Conservation (phyloP, 2,113 vertebrate species). For the Epinephelus lanceolatus region DNA sequence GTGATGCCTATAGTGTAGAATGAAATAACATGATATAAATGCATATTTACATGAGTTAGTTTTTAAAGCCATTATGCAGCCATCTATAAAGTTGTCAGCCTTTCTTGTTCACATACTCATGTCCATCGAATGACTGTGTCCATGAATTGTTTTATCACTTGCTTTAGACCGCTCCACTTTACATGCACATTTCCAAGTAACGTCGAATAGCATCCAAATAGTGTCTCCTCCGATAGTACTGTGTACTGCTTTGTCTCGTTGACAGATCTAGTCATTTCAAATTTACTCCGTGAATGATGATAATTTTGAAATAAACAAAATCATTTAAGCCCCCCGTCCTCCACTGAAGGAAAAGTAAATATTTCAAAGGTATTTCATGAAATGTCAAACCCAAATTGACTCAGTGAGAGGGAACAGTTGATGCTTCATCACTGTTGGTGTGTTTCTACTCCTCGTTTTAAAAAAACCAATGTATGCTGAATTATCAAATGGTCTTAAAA, state of each 20-base stretch:
- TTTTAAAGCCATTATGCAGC: constrained; percentile 78
- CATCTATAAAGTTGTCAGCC: constrained; percentile 67
- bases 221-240: constrained; percentile 63
- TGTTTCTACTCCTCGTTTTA: constrained; percentile 44
- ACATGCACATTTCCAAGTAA: constrained; percentile 60
- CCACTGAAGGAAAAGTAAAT: constrained; percentile 38
- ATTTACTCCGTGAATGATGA: constrained; percentile 48
- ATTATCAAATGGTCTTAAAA: background rate
- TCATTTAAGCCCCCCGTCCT: constrained; percentile 50
- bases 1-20: constrained; percentile 81
- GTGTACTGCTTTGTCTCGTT: constrained; percentile 70
- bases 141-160: constrained; percentile 62
- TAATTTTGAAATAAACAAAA: constrained; percentile 41
- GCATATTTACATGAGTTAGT: constrained; percentile 76
- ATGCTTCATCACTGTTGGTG: constrained; percentile 46
- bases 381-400: constrained; percentile 30
- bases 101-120: constrained; percentile 65
- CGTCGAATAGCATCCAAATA: constrained; percentile 60
- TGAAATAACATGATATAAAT: constrained; percentile 75
- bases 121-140: constrained; percentile 67
- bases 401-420: constrained; percentile 40
- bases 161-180: constrained; percentile 51
- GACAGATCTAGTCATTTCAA: constrained; percentile 58
- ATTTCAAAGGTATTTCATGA: constrained; percentile 30
- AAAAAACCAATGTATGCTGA: constrained; percentile 14